Percentiles rank a stretch among this genome's conserved stretches.
These are phyloP conservation scores for Proterorhinus semilunaris DNA, from an alignment of 2,113 vertebrate species.

Conservation along the genomic window DNA sequence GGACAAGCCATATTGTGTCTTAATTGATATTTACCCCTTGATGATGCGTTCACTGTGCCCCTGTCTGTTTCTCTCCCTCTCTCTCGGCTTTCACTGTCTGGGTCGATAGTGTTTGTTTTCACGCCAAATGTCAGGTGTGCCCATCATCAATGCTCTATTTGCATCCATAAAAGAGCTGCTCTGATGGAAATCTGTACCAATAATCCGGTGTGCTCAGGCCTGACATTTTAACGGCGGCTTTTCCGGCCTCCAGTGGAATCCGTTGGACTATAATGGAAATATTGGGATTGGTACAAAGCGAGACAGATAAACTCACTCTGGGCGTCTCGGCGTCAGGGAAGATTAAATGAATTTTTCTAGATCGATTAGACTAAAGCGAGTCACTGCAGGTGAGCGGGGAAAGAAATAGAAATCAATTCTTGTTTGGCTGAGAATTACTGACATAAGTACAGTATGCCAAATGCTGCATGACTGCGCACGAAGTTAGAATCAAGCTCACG, in stretches of 20 bases:
- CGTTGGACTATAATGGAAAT: slow-evolving; percentile 11
- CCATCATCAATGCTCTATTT: slow-evolving; percentile 22
- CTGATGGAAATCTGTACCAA: slow-evolving; percentile 53
- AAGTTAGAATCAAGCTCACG: too few relatives aligned
- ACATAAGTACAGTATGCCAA: too few relatives aligned
- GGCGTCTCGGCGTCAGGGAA: too few relatives aligned
- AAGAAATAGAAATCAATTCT: too few relatives aligned
- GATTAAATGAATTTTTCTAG: too few relatives aligned
- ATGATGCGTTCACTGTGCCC: too few relatives aligned
- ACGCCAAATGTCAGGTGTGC: slow-evolving; percentile 57
- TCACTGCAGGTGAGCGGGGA: too few relatives aligned
- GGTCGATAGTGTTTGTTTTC: slow-evolving; percentile 9
- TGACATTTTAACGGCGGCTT: slow-evolving; percentile 63
- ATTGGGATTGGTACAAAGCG: neutral
- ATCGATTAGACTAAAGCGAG: too few relatives aligned
- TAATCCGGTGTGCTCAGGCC: slow-evolving; percentile 14
- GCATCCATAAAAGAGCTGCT: slow-evolving; percentile 19
- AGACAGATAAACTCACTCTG: neutral
- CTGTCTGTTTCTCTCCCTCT: neutral
- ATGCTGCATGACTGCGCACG: too few relatives aligned
- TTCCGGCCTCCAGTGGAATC: slow-evolving; percentile 31
- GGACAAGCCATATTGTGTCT: too few relatives aligned
- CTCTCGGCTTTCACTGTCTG: neutral
- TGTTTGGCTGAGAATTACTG: neutral
- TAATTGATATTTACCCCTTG: too few relatives aligned